Evolutionary conservation across 2,888 invertebrate genomes (phyloP), one percentile per base, ranked within the genome.

Genomic region (Hirtodrosophila cameraria): DNA sequence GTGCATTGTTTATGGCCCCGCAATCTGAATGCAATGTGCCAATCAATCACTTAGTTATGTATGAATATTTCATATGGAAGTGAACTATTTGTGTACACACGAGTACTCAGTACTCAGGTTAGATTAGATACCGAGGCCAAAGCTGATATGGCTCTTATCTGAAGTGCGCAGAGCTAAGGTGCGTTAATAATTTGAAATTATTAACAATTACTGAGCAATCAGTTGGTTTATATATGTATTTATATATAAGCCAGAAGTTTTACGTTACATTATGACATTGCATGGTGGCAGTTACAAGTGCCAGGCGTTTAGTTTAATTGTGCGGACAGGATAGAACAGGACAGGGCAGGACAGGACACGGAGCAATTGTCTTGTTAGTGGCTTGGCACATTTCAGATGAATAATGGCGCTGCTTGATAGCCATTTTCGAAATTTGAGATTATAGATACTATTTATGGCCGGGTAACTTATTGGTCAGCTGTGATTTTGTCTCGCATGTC

Each of bases 161-260:
- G 6, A 38, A 67, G 64, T 75, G 64, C 45, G n/a, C 5, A 9
- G 39, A 35, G 41, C n/a, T 38, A 30, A 31, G 18, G 43, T 53
- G 60, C 61, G 63, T 67, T 86, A 76, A 76, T 83, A 70, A 77
- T 74, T 84, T 61, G 35, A 76, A 80, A 82, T 86, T 82, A 82
- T 75, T 66, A 82, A 82, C 75, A 86, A 82, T 82, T 82, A 82
- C 54, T 42, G 36, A 36, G 45, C 85, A 84, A 82, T 82, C 85
- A 82, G 59, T 58, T 54, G 48, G 65, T 42, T 20, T 30, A 46
- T 42, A 30, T 31, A 50, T 23, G 4, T 43, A 27, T 8, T 8
- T n/a, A n/a, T 25, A 50, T 18, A 13, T 57, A 45, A 20, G 41
- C 7, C 9, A 15, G 8, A 43, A 12, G 46, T 31, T 64, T 13